phyloP scores from a whole-genome alignment of 2,113 vertebrate species.

The Callospermophilus lateralis region DNA sequence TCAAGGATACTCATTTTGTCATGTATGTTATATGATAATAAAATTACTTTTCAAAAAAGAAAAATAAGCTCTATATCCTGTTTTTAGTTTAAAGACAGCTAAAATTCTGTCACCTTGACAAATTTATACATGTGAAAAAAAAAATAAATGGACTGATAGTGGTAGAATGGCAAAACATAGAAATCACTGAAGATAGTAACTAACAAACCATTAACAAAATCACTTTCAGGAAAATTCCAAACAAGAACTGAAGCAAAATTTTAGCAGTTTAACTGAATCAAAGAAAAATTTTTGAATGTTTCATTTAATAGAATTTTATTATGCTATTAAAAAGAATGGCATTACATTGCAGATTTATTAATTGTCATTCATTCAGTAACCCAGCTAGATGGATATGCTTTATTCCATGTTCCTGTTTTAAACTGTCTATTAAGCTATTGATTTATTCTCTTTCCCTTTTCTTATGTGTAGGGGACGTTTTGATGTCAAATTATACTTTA shows the following conservation, averaged over 20 bases:
- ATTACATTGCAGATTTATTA: neutral
- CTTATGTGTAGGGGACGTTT: accelerated
- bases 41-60: neutral
- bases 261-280: neutral
- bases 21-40: neutral
- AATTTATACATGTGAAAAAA: neutral
- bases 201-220: neutral
- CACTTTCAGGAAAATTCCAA: neutral
- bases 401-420: neutral
- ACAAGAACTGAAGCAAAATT: neutral
- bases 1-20: neutral
- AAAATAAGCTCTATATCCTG: neutral
- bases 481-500: neutral
- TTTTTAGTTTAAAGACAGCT: neutral
- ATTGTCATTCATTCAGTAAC: neutral
- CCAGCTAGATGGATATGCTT: neutral
- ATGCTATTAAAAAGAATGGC: neutral
- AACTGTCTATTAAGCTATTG: neutral
- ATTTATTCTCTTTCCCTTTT: neutral
- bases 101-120: neutral
- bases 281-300: neutral
- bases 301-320: neutral
- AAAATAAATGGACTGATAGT: neutral
- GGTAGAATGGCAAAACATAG: neutral
- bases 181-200: neutral